Percentiles rank a stretch among this genome's conserved stretches.
phyloP scores from a whole-genome alignment of 2,113 vertebrate species.

The Leptosomus discolor region DNA sequence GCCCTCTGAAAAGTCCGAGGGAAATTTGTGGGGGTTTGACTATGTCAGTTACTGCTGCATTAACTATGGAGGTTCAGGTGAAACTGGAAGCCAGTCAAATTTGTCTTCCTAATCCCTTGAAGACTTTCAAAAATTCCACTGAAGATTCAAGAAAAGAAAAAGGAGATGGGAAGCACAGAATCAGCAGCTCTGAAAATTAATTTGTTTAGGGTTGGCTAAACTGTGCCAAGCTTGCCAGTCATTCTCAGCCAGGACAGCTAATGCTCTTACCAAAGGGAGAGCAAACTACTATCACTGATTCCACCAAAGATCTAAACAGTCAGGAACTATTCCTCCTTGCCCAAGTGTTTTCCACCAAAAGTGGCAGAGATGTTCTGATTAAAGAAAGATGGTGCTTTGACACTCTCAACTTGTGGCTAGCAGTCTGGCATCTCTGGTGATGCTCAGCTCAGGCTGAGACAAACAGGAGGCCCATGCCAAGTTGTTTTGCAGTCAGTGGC shows the following conservation, averaged over 20 bases:
- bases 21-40: background rate
- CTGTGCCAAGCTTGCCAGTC: background rate
- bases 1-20: background rate
- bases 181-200: background rate
- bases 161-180: background rate
- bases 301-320: background rate
- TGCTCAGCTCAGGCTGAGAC: conserved; percentile 31
- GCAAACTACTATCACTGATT: background rate
- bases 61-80: background rate
- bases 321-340: background rate
- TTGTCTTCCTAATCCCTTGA: background rate
- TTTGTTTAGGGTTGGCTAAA: background rate
- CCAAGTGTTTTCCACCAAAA: background rate
- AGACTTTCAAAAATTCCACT: background rate
- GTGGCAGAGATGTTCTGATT: background rate
- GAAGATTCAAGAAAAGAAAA: background rate
- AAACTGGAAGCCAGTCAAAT: background rate
- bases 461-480: conserved; percentile 50
- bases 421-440: conserved; percentile 44
- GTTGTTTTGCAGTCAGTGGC: conserved; percentile 53
- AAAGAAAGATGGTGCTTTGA: background rate
- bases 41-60: background rate
- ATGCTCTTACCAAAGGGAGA: background rate
- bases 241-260: background rate
- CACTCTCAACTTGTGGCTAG: conserved; percentile 10